Base-by-base conservation (phyloP, 1,140 invertebrate genomes). In the Adoxophyes honmai region DNA sequence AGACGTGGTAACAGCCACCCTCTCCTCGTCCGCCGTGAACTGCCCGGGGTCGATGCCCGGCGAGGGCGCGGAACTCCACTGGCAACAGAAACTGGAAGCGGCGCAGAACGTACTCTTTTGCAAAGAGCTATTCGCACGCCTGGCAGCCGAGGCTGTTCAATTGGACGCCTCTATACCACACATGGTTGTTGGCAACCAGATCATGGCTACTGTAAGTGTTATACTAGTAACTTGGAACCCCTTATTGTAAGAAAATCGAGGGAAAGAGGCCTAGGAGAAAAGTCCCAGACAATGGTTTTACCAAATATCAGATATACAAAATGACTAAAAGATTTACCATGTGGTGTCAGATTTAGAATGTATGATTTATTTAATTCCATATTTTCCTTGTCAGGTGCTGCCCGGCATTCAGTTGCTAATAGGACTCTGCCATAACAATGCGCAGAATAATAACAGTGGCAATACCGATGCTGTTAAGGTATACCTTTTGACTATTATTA, bases 61-160 rank as follows among this genome's bases (percentile, higher is more conserved):
- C 56, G 90, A 91, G 0, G 93, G 92, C n/a, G 90, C 94, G 0
- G 96, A 97, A 63, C 91, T 94, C 38, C 94, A 96, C 78, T 99
- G 98, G 98, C 97, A 98, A 70, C 95, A 97, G 69, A 97, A 97
- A 78, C 87, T 99, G 5, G 98, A 99, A 86, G 95, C 96, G 1
- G 98, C 98, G 0, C 98, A 99, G 78, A 99, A 99, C 89, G 97
- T 99, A 28, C 87, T 99, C 2, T 99, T 98, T 88, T 99, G 98
- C 83, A 99, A 99, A 90, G 98, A 99, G 88, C 84, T 99, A 1
- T 99, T 99, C 80, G 96, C 96, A 60, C 96, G 98, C 78, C 89
- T 99, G 33, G 97, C 98, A 0, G 94, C 96, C 60, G 98, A 99
- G 86, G 98, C 98, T 0, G 97, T 99, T 3, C 96, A 98, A 70